Evolutionary conservation across 2,113 vertebrate species (phyloP), one percentile per base, ranked within the genome.

Genomic region (Athene cunicularia): DNA sequence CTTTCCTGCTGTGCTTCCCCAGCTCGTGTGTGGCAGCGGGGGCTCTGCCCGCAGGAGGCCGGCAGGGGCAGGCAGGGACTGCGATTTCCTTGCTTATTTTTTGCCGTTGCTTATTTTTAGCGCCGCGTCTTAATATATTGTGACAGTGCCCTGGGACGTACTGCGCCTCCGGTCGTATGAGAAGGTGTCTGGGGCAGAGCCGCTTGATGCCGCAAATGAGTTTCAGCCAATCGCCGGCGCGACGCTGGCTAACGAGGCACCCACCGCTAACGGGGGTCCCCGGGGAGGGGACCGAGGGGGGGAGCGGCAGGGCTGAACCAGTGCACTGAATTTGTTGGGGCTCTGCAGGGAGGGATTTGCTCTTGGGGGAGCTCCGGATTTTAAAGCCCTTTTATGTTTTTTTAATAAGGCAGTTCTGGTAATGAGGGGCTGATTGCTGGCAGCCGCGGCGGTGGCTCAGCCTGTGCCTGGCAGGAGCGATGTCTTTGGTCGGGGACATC

Each of bases 181-280:
- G 77, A 74, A 94, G 92, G 92, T 90, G 95, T 92, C 96, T 79
- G 89, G 91, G 91, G 91, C 94, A 95, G 87, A 83, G 62, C 83
- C 21, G n/a, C 76, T 88, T 58, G 24, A 83, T 2, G 52, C 92
- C 53, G 33, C 68, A 3, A 55, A 72, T 0, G 26, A 43, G 53
- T 5, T 5, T 35, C 81, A 72, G 62, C 88, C 89, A 68, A 35
- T 82, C 5, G 9, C 35, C 18, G 2, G 77, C 63, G 30, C 28
- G 5, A 12, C 0, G 39, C 13, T 28, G 64, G 66, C 49, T 92
- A 94, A 96, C 67, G 75, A 95, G 95, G 83, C 86, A 83, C 83
- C 90, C 18, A 27, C 66, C 39, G 4, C 68, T 59, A 41, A 49
- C 4, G 11, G 74, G 70, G 72, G 32, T 10, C 58, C 68, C 80